Percentiles rank a stretch among this genome's conserved stretches.
Conservation (phyloP, 2,888 invertebrate genomes). For the Nymphalis urticae region DNA sequence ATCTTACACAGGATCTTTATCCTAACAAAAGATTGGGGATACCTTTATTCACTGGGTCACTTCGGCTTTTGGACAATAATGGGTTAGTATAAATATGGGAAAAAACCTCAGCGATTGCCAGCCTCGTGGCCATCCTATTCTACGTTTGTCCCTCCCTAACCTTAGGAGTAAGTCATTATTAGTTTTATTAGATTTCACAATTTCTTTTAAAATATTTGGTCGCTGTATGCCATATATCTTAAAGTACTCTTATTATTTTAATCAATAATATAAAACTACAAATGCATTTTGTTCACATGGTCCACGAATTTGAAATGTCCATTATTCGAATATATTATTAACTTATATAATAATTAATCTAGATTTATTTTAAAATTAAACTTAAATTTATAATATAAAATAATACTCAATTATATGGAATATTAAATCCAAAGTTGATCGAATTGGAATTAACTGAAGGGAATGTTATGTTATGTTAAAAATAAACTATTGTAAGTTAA, state of each 20-base stretch:
- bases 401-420: slow-evolving; percentile 3
- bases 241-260: slow-evolving; percentile 12
- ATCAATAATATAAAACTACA: slow-evolving; percentile 29
- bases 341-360: neutral
- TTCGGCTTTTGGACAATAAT: no score
- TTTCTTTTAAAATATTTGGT: slow-evolving; percentile 60
- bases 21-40: no score
- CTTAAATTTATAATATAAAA: neutral
- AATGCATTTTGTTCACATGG: slow-evolving; percentile 37
- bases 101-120: neutral
- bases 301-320: slow-evolving; percentile 6
- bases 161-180: slow-evolving; percentile 5
- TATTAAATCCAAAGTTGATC: neutral
- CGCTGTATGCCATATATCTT: slow-evolving; percentile 60
- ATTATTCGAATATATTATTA: neutral
- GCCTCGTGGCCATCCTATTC: neutral
- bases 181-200: slow-evolving; percentile 3
- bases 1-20: no score
- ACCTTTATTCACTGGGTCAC: no score
- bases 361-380: slow-evolving; percentile 2
- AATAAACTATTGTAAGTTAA: neutral
- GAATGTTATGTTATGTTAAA: neutral
- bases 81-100: neutral
- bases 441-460: neutral
- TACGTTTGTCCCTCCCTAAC: neutral